Evolutionary conservation across 2,113 vertebrate species (phyloP).

Genomic region (Phodopus roborovskii): DNA sequence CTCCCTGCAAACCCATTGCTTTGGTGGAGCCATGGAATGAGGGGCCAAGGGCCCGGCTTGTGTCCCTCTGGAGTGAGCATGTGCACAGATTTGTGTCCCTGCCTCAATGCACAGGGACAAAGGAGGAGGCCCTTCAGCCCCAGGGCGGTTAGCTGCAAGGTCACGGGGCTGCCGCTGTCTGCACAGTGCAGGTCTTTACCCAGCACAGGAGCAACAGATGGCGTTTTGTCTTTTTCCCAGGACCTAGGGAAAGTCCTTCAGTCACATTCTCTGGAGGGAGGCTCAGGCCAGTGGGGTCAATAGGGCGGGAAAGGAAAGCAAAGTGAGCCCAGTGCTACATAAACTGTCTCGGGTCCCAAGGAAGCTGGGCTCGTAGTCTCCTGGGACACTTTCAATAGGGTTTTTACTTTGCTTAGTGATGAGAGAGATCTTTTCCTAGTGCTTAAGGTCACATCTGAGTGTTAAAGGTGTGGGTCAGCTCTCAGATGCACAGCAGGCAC

Average conservation of each 20-base stretch:
- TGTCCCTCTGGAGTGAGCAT: background rate
- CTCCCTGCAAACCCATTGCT: too few relatives aligned
- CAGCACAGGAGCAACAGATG: conserved; percentile 73
- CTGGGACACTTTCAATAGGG: background rate
- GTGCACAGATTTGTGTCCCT: background rate
- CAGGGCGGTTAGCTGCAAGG: background rate
- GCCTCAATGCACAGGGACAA: conserved; percentile 77
- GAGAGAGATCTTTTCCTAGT: background rate
- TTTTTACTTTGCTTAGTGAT: conserved; percentile 7
- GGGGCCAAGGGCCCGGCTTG: conserved; percentile 19
- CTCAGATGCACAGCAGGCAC: background rate
- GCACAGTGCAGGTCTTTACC: background rate
- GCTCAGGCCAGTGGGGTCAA: conserved; percentile 3
- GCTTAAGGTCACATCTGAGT: background rate
- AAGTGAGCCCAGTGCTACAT: background rate
- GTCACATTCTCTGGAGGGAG: conserved; percentile 28
- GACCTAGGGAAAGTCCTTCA: conserved; percentile 56
- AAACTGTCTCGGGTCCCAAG: background rate
- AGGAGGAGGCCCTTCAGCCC: conserved; percentile 39
- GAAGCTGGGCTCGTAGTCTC: background rate
- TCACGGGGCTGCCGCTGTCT: conserved; percentile 12
- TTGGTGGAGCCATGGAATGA: background rate
- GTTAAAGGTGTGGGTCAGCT: background rate
- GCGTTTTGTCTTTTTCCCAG: conserved; percentile 71
- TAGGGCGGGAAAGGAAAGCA: background rate